phyloP scores from a whole-genome alignment of 2,888 invertebrate species.

The Plebejus melissa region DNA sequence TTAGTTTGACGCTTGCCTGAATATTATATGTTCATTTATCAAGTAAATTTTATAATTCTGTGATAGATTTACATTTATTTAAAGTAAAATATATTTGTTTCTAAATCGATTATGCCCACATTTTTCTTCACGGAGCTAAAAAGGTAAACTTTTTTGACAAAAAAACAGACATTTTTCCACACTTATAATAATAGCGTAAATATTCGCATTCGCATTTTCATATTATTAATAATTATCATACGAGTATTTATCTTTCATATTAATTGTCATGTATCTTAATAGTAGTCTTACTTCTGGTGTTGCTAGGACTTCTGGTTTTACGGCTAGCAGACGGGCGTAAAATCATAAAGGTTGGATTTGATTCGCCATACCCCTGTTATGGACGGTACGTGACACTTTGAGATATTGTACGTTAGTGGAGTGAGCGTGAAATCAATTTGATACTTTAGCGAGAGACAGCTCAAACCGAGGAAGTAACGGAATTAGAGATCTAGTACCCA shows the following conservation, averaged over 20 bases:
- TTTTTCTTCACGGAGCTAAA: too few relatives aligned
- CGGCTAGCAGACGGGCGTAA: not conserved
- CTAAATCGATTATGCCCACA: too few relatives aligned
- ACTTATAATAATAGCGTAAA: too few relatives aligned
- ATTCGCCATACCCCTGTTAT: constrained; percentile 13
- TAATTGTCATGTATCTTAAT: not conserved
- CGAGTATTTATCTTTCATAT: not conserved
- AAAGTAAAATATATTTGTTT: too few relatives aligned
- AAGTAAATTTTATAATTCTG: not conserved
- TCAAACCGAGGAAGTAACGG: not conserved
- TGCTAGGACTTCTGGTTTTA: not conserved
- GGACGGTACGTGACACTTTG: not conserved
- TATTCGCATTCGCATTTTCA: too few relatives aligned
- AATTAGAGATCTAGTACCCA: not conserved
- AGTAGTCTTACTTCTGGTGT: not conserved
- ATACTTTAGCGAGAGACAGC: not conserved
- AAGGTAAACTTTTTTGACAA: too few relatives aligned
- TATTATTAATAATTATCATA: too few relatives aligned
- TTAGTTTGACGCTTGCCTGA: not conserved
- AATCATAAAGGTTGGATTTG: not conserved
- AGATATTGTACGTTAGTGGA: not conserved
- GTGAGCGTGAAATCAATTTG: not conserved
- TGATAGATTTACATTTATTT: too few relatives aligned
- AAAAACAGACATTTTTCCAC: too few relatives aligned
- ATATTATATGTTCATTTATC: not conserved